Percentiles rank a stretch among this genome's conserved stretches.
Evolutionary conservation across 2,113 vertebrate genomes (phyloP).

Genomic region (Trichomycterus rosablanca): DNA sequence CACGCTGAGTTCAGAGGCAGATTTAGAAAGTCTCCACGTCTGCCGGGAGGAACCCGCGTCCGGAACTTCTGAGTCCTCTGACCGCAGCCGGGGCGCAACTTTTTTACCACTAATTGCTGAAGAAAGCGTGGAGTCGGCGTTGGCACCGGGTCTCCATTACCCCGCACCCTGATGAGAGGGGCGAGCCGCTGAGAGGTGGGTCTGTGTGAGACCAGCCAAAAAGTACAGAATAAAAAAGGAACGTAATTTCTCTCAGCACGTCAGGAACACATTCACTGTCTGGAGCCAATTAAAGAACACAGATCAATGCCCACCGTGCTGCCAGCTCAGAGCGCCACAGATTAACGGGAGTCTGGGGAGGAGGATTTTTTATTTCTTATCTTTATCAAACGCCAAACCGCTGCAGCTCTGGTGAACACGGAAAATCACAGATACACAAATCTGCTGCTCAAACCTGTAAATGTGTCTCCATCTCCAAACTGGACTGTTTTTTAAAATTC

Average conservation of each 20-base stretch:
- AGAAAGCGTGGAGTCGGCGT: constrained; percentile 30
- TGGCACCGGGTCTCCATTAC: constrained; percentile 36
- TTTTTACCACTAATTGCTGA: constrained; percentile 24
- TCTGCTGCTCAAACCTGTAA: neutral
- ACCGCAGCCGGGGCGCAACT: neutral
- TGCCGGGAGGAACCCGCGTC: too few relatives aligned
- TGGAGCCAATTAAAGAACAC: constrained; percentile 49
- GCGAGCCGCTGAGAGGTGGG: constrained; percentile 32
- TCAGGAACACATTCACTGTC: constrained; percentile 43
- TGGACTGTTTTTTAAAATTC: too few relatives aligned
- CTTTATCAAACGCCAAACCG: constrained; percentile 33
- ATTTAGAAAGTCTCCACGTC: neutral
- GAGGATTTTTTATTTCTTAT: constrained; percentile 35
- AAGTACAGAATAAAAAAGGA: neutral
- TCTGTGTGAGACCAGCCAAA: constrained; percentile 38
- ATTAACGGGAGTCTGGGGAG: constrained; percentile 37
- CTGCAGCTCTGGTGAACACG: constrained; percentile 1
- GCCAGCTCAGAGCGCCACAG: constrained; percentile 42
- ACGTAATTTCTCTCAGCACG: constrained; percentile 30
- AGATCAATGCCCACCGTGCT: constrained; percentile 45
- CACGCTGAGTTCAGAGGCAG: neutral
- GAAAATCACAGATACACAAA: neutral
- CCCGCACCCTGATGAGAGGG: constrained; percentile 44
- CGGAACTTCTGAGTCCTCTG: neutral
- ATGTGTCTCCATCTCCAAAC: too few relatives aligned